These are phyloP conservation scores for Caenorhabditis parvicauda DNA, from an alignment of 2,888 invertebrate species.

Conservation along the genomic window DNA sequence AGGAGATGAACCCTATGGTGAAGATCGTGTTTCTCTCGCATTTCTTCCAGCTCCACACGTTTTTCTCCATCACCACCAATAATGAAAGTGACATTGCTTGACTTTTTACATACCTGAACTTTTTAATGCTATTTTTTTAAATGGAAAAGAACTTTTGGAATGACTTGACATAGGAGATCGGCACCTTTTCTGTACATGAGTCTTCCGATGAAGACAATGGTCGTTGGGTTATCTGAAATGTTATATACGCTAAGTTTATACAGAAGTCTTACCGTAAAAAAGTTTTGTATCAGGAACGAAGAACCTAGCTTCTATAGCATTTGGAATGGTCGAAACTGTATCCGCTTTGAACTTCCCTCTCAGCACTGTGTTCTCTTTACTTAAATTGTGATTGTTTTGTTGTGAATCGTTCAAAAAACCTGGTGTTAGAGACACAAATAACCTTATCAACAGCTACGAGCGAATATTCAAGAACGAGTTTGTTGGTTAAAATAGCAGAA, in stretches of 20 bases:
- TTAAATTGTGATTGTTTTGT: slow-evolving; percentile 9
- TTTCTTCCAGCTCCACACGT: slow-evolving; percentile 79
- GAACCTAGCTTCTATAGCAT: slow-evolving; percentile 89
- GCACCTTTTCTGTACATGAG: slow-evolving; percentile 96
- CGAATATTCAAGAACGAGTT: slow-evolving; percentile 83
- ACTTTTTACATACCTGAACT: slow-evolving; percentile 42
- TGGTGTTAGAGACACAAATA: slow-evolving; percentile 93
- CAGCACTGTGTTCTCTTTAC: slow-evolving; percentile 59
- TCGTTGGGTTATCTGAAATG: slow-evolving; percentile 73
- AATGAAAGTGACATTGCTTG: slow-evolving; percentile 52
- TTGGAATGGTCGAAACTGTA: slow-evolving; percentile 93
- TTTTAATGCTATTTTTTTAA: background rate
- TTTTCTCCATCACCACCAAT: slow-evolving; percentile 90
- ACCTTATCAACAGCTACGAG: slow-evolving; percentile 88
- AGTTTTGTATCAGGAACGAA: slow-evolving; percentile 31
- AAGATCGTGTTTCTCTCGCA: slow-evolving; percentile 55
- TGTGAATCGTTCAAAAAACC: slow-evolving; percentile 64
- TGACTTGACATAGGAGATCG: slow-evolving; percentile 87
- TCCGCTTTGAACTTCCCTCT: slow-evolving; percentile 73
- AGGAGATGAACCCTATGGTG: slow-evolving; percentile 35
- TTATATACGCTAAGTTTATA: no score
- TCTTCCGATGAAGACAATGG: slow-evolving; percentile 86
- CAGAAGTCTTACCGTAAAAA: no score
- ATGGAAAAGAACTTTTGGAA: slow-evolving; percentile 73
- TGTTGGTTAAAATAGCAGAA: slow-evolving; percentile 93